Conservation (phyloP, 1,140 invertebrate species). For the Drosophila tropicalis region DNA sequence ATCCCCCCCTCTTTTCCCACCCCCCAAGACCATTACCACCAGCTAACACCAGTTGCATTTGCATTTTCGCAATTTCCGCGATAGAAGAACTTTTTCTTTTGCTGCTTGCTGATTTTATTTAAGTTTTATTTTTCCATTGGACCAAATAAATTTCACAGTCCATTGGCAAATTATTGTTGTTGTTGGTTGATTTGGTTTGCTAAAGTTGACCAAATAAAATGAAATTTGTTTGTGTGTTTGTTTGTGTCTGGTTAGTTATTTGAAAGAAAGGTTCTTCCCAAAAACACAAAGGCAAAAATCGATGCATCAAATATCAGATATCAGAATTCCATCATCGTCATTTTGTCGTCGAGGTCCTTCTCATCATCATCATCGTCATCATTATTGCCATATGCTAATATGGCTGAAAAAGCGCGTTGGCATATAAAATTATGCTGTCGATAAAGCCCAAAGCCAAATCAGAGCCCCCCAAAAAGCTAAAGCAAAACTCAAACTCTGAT, state of each 20-base stretch:
- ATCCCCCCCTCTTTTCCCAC: background rate
- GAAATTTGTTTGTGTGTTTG: background rate
- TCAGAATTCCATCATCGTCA: slow-evolving; percentile 5
- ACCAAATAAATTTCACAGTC: slow-evolving; percentile 55
- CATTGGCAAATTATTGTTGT: slow-evolving; percentile 43
- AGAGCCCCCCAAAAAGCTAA: background rate
- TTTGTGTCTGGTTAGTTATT: background rate
- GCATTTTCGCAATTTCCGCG: background rate
- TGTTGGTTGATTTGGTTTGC: slow-evolving; percentile 44
- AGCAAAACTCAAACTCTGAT: background rate
- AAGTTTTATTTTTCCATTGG: slow-evolving; percentile 17
- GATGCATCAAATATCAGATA: slow-evolving; percentile 7
- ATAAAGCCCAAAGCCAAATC: slow-evolving; percentile 29
- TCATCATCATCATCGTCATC: slow-evolving; percentile 2
- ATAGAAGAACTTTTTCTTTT: background rate
- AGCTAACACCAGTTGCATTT: slow-evolving; percentile 20
- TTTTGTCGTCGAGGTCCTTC: too few species aligned
- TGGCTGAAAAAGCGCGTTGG: slow-evolving; percentile 29
- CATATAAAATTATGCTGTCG: slow-evolving; percentile 59
- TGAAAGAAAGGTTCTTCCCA: background rate
- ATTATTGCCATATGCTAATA: slow-evolving; percentile 60
- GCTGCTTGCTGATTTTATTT: background rate
- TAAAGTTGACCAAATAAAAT: slow-evolving; percentile 5
- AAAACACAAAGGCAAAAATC: background rate
- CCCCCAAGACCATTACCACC: slow-evolving; percentile 34